These are phyloP conservation scores for Atta colombica DNA, from an alignment of 1,140 invertebrate species.

Conservation along the genomic window DNA sequence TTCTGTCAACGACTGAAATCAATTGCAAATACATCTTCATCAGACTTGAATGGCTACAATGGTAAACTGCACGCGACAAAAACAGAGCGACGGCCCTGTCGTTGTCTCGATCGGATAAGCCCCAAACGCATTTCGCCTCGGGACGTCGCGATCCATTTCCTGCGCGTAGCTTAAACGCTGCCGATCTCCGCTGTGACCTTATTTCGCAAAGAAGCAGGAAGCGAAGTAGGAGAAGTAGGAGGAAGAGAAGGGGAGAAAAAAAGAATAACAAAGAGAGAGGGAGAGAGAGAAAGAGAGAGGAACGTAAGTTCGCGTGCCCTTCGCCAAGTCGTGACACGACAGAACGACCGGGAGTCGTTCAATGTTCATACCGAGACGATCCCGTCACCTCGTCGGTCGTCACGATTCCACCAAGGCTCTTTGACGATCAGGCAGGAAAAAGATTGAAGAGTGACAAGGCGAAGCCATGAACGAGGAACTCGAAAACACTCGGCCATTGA, in stretches of 20 bases:
- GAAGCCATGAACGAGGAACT: slow-evolving; percentile 47
- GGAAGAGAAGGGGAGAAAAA: neutral
- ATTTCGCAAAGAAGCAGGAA: slow-evolving; percentile 50
- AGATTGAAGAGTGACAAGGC: slow-evolving; percentile 25
- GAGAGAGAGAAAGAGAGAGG: neutral
- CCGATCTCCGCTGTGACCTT: slow-evolving; percentile 63
- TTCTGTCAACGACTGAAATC: neutral
- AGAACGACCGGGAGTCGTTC: slow-evolving; percentile 24
- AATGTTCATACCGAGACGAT: slow-evolving; percentile 52
- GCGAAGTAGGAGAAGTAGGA: neutral
- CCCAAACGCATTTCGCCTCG: slow-evolving; percentile 55
- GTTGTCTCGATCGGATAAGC: slow-evolving; percentile 51
- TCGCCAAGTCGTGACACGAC: slow-evolving; percentile 48
- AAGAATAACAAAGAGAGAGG: neutral
- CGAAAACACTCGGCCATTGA: slow-evolving; percentile 77
- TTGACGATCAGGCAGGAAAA: slow-evolving; percentile 63
- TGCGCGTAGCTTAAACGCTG: slow-evolving; percentile 56
- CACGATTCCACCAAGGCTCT: slow-evolving; percentile 64
- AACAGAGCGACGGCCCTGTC: slow-evolving; percentile 25
- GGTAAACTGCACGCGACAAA: slow-evolving; percentile 41
- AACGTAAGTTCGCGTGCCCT: slow-evolving; percentile 40
- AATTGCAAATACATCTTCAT: slow-evolving; percentile 30
- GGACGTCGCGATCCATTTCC: slow-evolving; percentile 58
- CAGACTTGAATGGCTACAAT: neutral
- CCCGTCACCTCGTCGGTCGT: slow-evolving; percentile 63